Evolutionary conservation across 2,888 invertebrate genomes (phyloP), one percentile per base, ranked within the genome.

Genomic region (Drosophila dives): DNA sequence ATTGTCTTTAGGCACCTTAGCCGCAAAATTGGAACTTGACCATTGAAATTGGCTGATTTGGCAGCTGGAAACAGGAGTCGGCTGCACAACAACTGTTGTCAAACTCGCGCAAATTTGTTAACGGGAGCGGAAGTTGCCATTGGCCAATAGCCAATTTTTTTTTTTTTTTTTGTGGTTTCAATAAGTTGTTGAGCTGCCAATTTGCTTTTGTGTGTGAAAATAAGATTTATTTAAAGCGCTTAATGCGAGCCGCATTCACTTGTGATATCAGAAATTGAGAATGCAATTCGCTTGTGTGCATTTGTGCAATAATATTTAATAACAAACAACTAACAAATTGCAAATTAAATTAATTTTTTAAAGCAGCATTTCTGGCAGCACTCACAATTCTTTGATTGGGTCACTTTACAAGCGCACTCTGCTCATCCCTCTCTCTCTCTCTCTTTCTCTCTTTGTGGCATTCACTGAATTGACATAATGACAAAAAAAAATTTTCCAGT

Each of bases 401-500:
- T 59, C 71, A 78, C 58, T 62, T 66, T 70, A 71, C 20, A 45
- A 12, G 12, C 20, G 12, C 62, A 61, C 59, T 54, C 8, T n/a
- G 7, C 12, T 12, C 20, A 3, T 20, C 42, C 12, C 42, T 20
- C 20, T 20, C 17, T 38, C 11, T 5, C 6, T 15, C 38, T 15
- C 1, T 20, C 10, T 40, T n/a, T n/a, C 5, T n/a, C 64, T 63
- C 56, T 54, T 40, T 56, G 15, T 56, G 40, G 61, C 62, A 72
- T 51, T 75, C 77, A 72, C 81, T 77, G 70, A 86, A 83, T 81
- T 86, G 85, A 86, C 89, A 88, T 86, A 86, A 88, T 86, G 89
- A 83, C 89, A 89, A 86, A 88, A 86, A 88, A 81, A 86, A 81
- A 88, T 86, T 86, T 88, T 86, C 86, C 86, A 88, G 81, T 81